Evolutionary conservation across 2,888 invertebrate species (phyloP), one percentile per base, ranked within the genome.

Genomic region (Napeogenes sylphis): DNA sequence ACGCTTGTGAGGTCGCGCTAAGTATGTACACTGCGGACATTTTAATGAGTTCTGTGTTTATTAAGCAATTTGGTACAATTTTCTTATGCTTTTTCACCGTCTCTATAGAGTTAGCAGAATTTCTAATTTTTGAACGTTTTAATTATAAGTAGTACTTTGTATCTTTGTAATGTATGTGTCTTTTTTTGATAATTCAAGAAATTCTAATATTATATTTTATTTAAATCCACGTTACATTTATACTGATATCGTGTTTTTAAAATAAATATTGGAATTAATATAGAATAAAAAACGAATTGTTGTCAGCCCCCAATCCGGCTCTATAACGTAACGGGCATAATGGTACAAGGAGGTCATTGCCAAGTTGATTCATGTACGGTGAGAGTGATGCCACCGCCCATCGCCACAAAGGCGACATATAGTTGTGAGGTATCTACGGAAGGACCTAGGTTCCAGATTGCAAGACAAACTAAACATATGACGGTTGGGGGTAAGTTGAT

Each of bases 401-500:
- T 83, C n/a, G 81, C 89, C 0, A 83, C 83, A 0, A 75, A 86
- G 38, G 90, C 90, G 2, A 84, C 83, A 0, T 90, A 88, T 69
- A 87, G 84, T 4, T 90, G 90, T 56, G 90, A 90, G 67, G 83
- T 90, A 3, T 90, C 90, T 2, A 89, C 90, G 0, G 90, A 90
- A 71, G 90, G 90, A 3, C 90, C 90, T 2, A 87, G 79, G 79
- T 90, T 90, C 73, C 86, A 83, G 68, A 90, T 90, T 59, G 89
- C 84, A 4, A 81, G 89, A 66, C 79, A 87, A 69, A 85, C 88
- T 14, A 90, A 90, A 67, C 88, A 87, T 45, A 90, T 90, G 90
- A 90, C 87, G 67, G 87, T 90, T 71, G 89, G 88, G 72, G 90
- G 90, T 90, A 71, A 86, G 71, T 65, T 30, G 3, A 42, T 42